Percentiles rank a stretch among this genome's conserved stretches.
Conservation (phyloP, 92 coral and sea anemone genomes). For the Palythoa heliodiscus region DNA sequence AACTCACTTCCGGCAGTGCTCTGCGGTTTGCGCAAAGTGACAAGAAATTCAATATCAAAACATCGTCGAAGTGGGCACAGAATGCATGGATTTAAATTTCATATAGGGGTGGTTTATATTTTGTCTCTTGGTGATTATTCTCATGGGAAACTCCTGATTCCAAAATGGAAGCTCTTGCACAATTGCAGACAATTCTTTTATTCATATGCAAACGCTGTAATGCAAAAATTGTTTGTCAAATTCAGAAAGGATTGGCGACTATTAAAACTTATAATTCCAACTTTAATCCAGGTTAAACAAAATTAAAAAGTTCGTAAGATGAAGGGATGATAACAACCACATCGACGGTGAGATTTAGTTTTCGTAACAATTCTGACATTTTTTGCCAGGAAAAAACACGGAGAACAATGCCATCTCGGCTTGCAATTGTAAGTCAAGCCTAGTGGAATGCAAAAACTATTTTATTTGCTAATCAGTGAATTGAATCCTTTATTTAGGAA, state of each 20-base stretch:
- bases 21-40: constrained; percentile 33
- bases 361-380: not conserved
- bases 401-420: constrained; percentile 9
- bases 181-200: constrained; percentile 7
- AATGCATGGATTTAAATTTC: constrained; percentile 6
- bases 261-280: not conserved
- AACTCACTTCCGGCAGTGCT: constrained; percentile 29
- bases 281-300: not conserved
- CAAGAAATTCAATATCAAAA: constrained; percentile 44
- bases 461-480: constrained; percentile 45
- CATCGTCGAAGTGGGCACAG: constrained; percentile 12
- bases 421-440: constrained; percentile 17
- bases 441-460: constrained; percentile 40
- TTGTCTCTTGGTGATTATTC: constrained; percentile 12
- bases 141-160: constrained; percentile 37
- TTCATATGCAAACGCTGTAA: constrained; percentile 40
- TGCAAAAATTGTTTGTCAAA: constrained; percentile 15
- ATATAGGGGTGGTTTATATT: not conserved
- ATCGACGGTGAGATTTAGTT: not conserved
- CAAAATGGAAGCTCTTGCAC: constrained; percentile 18
- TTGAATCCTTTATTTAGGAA: constrained; percentile 12
- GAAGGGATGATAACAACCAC: not conserved
- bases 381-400: constrained; percentile 9
- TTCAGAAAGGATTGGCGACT: not conserved
- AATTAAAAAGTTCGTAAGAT: not conserved